Base-by-base conservation (phyloP, 2,113 vertebrate genomes). In the Proterorhinus semilunaris region DNA sequence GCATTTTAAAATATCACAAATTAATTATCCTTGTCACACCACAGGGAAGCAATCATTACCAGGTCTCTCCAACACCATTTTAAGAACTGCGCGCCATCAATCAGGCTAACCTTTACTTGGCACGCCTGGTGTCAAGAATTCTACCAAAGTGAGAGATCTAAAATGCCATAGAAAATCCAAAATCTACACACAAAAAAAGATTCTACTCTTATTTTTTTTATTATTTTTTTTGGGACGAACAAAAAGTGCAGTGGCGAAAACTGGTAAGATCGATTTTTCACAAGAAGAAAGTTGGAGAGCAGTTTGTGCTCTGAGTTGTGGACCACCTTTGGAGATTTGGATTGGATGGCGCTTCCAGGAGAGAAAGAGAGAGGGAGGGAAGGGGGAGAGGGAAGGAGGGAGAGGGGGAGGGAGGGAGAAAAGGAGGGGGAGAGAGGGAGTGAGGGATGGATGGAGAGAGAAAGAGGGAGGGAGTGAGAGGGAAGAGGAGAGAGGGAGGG, bases 81-180 rank as follows among this genome's bases (percentile, higher is more conserved):
- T 76, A 74, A 72, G 12, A 46, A 57, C 10, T 57, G 48, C 58
- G 49, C 15, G 10, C 27, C 17, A 80, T 89, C 80, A 81, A 71
- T 89, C 81, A 84, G 58, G 71, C 57, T 88, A 84, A 86, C 84
- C 81, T 90, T 88, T 87, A 54, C 43, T 70, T 51, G 63, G 54
- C 54, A 62, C 75, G 57, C 43, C 17, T 36, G 21, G 15, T 4
- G 51, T 15, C 49, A 63, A 57, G 43, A 61, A 67, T 75, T 84
- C 79, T 84, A 73, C 68, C 17, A 64, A 58, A 13, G 6, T 42
- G 8, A 57, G 77, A 84, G 83, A 64, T 79, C 71, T 72, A 78
- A 88, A 81, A 86, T 83, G 10, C 17, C 10, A 27, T 5, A 8
- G 51, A 7, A 53, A 16, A 53, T 55, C 7, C 10, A 27, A 11